Evolutionary conservation across 2,888 invertebrate genomes (phyloP).

Genomic region (Bombylius major): DNA sequence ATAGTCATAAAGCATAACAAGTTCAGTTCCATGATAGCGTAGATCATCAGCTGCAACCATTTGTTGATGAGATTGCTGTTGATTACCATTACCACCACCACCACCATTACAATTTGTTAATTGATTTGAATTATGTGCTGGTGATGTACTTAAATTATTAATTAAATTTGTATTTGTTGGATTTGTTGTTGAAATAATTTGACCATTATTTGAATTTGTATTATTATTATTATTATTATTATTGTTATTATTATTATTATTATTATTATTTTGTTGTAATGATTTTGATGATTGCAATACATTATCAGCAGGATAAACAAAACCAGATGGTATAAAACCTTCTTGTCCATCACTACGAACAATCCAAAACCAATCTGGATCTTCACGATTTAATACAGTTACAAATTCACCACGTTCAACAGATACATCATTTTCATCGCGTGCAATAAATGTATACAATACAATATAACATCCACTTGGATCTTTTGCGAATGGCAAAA

Average conservation of each 20-base stretch:
- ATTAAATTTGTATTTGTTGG: conserved; percentile 3
- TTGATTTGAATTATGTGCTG: background rate
- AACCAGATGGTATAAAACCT: conserved; percentile 90
- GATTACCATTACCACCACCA: conserved; percentile 8
- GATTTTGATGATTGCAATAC: conserved; percentile 43
- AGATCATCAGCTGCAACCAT: conserved; percentile 46
- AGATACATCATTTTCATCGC: conserved; percentile 88
- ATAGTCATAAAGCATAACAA: conserved; percentile 91
- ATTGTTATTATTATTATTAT: conserved; percentile 16
- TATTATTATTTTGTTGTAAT: conserved; percentile 19
- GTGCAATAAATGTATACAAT: conserved; percentile 81
- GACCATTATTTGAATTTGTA: conserved; percentile 1
- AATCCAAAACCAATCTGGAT: conserved; percentile 96
- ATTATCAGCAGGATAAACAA: conserved; percentile 81
- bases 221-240: conserved; percentile 15
- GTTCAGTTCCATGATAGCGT: conserved; percentile 75
- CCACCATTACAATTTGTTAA: conserved; percentile 2
- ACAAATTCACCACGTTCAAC: conserved; percentile 91
- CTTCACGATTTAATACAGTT: conserved; percentile 88
- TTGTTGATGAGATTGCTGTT: conserved; percentile 23
- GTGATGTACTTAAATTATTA: conserved; percentile 16
- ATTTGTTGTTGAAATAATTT: background rate
- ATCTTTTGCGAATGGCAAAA: conserved; percentile 61
- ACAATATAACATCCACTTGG: conserved; percentile 85
- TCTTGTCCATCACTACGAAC: conserved; percentile 84